Base-by-base conservation (phyloP, 1,140 invertebrate genomes). In the Procambarus clarkii region DNA sequence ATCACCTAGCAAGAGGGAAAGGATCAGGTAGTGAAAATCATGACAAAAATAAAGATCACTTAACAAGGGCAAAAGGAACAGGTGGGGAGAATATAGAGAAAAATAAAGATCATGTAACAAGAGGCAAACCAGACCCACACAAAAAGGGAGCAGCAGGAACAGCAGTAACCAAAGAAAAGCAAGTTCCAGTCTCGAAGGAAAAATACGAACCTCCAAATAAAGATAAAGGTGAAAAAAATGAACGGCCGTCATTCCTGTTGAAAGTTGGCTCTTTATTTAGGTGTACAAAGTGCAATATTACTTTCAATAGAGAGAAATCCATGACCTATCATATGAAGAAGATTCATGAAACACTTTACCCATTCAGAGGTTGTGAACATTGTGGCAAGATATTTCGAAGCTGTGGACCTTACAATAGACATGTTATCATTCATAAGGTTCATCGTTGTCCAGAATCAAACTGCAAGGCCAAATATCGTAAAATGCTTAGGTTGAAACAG, bases 321-420 rank as follows among this genome's bases (percentile, higher is more conserved):
- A 91, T 93, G 86, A 93, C 92, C 9, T 93, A 93, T 69, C 92
- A 93, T 45, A 46, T 93, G 85, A 93, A 93, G 77, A 93, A 93
- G 77, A 93, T 93, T 21, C 92, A 93, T 85, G 92, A 93, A 90
- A 92, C 92, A 0, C 15, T 93, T 3, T 93, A 93, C 80, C 92
- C 92, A 48, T 93, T 93, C 58, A 92, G 89, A 76, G 91, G 86
- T 48, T 93, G 92, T 74, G 91, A 91, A 46, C 88, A 92, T 54
- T 93, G 92, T 77, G 84, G 90, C 74, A 86, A 89, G 48, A 86
- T 93, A n/a, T 93, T 93, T 80, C 64, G 92, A 60, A 93, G 92
- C 48, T 92, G 91, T 80, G 92, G 92, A 7, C 92, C 92, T 4
- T 93, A 90, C 69, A 92, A 91, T 44, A 82, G 91, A 54, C 92